Evolutionary conservation across 2,113 vertebrate species (phyloP).

Genomic region (Stegostoma tigrinum): DNA sequence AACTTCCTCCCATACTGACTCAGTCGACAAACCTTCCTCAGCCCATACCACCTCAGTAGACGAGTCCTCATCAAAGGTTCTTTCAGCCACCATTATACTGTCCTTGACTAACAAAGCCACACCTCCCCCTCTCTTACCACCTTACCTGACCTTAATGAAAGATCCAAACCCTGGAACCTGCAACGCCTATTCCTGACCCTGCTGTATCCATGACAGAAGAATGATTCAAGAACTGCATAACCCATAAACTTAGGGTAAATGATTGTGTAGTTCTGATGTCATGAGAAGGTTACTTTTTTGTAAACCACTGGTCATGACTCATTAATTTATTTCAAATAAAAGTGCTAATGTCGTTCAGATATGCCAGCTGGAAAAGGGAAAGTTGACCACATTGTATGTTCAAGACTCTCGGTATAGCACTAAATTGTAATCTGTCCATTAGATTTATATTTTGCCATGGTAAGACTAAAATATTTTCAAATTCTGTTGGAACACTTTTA

Average conservation of each 20-base stretch:
- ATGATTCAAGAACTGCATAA: background rate
- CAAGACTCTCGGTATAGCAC: background rate
- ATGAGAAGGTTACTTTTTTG: background rate
- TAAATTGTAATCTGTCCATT: background rate
- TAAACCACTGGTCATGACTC: background rate
- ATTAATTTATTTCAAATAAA: background rate
- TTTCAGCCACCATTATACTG: too few species aligned
- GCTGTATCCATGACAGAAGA: too few species aligned
- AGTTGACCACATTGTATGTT: background rate
- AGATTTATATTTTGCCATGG: background rate
- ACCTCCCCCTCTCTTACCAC: too few species aligned
- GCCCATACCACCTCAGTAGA: too few species aligned
- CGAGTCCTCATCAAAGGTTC: too few species aligned
- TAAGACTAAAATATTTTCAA: background rate
- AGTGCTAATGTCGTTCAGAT: background rate
- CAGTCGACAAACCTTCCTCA: too few species aligned
- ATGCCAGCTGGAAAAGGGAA: background rate
- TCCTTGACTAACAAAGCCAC: too few species aligned
- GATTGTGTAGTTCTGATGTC: background rate
- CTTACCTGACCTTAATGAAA: too few species aligned
- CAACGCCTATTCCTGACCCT: too few species aligned
- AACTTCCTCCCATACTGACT: too few species aligned
- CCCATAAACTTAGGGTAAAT: background rate
- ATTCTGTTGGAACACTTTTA: background rate
- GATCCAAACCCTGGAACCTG: too few species aligned